Percentiles rank a stretch among this genome's conserved stretches.
Conservation (phyloP, 1,140 invertebrate genomes). For the Dinothrombium tinctorium region DNA sequence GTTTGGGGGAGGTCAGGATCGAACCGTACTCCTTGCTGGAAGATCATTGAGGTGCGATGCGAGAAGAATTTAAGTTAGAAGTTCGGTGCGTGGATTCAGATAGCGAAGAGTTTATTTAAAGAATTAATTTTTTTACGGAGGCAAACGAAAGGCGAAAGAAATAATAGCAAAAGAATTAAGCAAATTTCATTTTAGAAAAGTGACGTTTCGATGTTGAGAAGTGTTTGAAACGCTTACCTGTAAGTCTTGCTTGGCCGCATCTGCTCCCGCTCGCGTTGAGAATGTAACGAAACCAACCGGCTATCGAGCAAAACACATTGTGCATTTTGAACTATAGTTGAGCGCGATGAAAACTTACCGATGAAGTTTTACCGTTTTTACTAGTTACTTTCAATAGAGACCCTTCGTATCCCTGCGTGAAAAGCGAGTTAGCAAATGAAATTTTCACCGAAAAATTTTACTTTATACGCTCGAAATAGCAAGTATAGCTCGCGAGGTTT, state of each 20-base stretch:
- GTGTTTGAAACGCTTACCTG: conserved; percentile 42
- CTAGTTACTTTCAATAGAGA: conserved; percentile 96
- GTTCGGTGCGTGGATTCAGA: too few relatives aligned
- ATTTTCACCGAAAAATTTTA: conserved; percentile 2
- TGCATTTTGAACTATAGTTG: too few relatives aligned
- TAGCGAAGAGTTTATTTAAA: too few relatives aligned
- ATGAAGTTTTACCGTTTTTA: conserved; percentile 99
- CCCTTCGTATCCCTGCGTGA: conserved; percentile 73
- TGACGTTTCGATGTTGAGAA: background rate
- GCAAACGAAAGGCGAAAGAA: too few relatives aligned
- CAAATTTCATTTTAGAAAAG: too few relatives aligned
- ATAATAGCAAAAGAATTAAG: too few relatives aligned
- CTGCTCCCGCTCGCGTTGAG: conserved; percentile 80
- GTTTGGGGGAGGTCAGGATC: conserved; percentile 99
- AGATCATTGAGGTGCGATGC: too few relatives aligned
- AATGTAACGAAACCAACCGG: conserved; percentile 99
- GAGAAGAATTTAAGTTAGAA: too few relatives aligned
- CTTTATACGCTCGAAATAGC: conserved; percentile 94
- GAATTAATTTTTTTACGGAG: too few relatives aligned
- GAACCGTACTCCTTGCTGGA: conserved; percentile 89
- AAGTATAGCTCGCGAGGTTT: conserved; percentile 96
- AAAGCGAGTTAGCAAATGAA: too few relatives aligned
- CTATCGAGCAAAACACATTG: too few relatives aligned
- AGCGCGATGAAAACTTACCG: conserved; percentile 62
- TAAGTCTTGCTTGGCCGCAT: conserved; percentile 93